Evolutionary conservation across 2,113 vertebrate species (phyloP).

Genomic region (Campylomormyrus tamandua): DNA sequence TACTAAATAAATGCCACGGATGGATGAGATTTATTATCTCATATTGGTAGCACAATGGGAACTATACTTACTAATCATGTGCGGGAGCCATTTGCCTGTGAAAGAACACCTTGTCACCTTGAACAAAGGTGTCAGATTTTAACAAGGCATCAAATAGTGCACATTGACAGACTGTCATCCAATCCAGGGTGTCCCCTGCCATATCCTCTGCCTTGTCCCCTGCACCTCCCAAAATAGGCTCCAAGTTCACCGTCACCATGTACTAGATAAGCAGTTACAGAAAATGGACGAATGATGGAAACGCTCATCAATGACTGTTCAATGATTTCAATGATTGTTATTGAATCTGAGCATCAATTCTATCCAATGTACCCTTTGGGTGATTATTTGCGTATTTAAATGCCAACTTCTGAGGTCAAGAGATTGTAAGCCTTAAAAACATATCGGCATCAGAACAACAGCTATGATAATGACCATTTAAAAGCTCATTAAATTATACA

Average conservation of each 20-base stretch:
- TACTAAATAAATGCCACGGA: background rate
- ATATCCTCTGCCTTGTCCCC: background rate
- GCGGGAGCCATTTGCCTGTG: background rate
- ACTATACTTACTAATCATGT: background rate
- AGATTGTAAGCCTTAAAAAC: background rate
- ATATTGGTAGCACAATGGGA: background rate
- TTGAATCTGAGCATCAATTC: background rate
- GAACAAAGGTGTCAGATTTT: background rate
- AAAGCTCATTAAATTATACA: background rate
- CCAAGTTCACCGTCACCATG: background rate
- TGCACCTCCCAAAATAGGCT: background rate
- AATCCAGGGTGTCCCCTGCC: background rate
- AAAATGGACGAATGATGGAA: background rate
- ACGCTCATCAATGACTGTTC: background rate
- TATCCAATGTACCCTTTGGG: background rate
- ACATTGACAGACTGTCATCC: background rate
- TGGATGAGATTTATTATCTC: background rate
- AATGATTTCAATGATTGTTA: background rate
- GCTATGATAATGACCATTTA: background rate
- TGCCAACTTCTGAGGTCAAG: background rate
- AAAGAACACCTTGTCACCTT: background rate
- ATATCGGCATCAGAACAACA: background rate
- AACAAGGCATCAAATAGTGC: background rate
- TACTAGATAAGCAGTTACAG: background rate
- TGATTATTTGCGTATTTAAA: background rate